Base-by-base conservation (phyloP, 2,113 vertebrate species). In the Castor canadensis region DNA sequence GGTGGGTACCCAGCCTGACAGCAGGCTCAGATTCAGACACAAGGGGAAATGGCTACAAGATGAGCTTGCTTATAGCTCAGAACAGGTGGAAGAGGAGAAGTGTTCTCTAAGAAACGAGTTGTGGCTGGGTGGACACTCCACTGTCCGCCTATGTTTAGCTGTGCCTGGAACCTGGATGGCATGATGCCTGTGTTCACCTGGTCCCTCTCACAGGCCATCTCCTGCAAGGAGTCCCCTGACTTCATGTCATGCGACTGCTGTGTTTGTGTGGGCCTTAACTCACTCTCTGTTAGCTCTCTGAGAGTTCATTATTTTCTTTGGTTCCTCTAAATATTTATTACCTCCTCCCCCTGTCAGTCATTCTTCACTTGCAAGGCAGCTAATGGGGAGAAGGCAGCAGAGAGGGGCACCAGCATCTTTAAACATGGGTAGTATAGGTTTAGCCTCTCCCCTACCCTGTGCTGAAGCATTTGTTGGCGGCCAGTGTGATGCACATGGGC, bases 341-440 rank as follows among this genome's bases (percentile, higher is more conserved):
- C 24, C 28, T 75, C 11, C 38, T 26, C 35, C 10, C 40, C 7
- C 1, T 5, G 38, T n/a, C n/a, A n/a, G 40, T 58, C n/a, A 15
- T 38, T 56, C 6, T 32, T 19, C 7, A 28, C 26, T 30, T 94
- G 47, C 28, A n/a, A 40, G 64, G 47, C 56, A 24, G 8, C 38
- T 32, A 19, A 5, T n/a, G 38, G 54, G n/a, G n/a, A 15, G 82
- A 11, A 77, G 67, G 62, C 45, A 38, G 30, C 54, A 58, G 85
- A 56, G 8, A 40, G 38, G 12, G 0, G 1, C 13, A 4, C 43
- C 15, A 40, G 47, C 7, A 26, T 24, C 16, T 13, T 28, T 11
- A 47, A 35, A 73, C 40, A 32, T 16, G 28, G 13, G 0, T 0
- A 1, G 1, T 26, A 20, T 40, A n/a, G 10, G 0, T 30, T 16